Conservation (phyloP, 2,888 invertebrate species). For the Acleris laterana region DNA sequence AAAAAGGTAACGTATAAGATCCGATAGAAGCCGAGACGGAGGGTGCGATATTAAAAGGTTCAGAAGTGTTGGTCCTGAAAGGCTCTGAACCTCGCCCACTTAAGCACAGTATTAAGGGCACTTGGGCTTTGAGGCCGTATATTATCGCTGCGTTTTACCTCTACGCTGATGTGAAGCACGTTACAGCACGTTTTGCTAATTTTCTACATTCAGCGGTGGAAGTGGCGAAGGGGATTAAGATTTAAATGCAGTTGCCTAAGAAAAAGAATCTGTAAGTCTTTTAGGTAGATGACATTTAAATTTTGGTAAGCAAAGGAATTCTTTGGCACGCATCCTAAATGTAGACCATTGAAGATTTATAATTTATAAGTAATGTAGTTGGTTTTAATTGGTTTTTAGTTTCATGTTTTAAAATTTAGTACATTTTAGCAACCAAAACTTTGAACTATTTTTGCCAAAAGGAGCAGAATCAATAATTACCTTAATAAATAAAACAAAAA, state of each 20-base stretch:
- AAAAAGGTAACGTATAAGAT: slow-evolving; percentile 68
- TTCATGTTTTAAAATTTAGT: no score
- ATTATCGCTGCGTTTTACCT: slow-evolving; percentile 68
- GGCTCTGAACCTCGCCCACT: slow-evolving; percentile 80
- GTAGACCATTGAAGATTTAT: no score
- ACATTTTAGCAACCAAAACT: no score
- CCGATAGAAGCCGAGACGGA: slow-evolving; percentile 65
- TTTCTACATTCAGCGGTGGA: slow-evolving; percentile 24
- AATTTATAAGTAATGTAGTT: no score
- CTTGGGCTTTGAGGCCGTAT: slow-evolving; percentile 76
- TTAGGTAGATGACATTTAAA: no score
- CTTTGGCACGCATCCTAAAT: no score
- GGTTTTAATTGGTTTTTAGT: no score
- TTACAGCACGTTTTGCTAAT: slow-evolving; percentile 34
- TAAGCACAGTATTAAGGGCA: slow-evolving; percentile 83
- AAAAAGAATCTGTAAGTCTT: neutral
- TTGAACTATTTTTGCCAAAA: no score
- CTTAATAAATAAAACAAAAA: no score
- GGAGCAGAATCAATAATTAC: no score
- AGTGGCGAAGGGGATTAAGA: slow-evolving; percentile 6
- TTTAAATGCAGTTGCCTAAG: slow-evolving; percentile 7
- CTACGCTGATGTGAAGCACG: slow-evolving; percentile 41
- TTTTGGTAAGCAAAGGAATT: no score
- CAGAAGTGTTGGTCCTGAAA: slow-evolving; percentile 81
- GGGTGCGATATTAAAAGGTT: slow-evolving; percentile 83